phyloP scores from a whole-genome alignment of 2,797 vertebrate genomes.

The Phaenicophaeus curvirostris region DNA sequence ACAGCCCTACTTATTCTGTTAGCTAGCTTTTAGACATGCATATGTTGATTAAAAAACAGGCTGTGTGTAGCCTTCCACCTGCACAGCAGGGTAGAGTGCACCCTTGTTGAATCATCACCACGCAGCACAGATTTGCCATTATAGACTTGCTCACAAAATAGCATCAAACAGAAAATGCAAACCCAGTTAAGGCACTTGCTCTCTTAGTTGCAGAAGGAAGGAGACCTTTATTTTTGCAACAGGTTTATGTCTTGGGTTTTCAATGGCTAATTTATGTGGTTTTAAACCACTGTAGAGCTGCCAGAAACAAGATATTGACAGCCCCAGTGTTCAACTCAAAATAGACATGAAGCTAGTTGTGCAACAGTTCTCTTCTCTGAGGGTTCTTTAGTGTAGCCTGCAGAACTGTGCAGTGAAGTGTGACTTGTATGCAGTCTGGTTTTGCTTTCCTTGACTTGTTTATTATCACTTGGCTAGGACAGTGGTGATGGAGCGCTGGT shows the following conservation, averaged over 20 bases:
- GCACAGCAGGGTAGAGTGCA: background rate
- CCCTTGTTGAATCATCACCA: background rate
- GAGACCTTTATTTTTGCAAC: background rate
- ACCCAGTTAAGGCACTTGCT: background rate
- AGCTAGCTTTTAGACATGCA: background rate
- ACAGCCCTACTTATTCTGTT: background rate
- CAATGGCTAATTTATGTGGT: constrained; percentile 6
- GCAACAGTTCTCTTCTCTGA: background rate
- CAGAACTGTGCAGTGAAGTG: constrained; percentile 42
- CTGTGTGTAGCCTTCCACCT: background rate
- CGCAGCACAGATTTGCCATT: background rate
- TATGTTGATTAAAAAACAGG: background rate
- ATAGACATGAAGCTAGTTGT: background rate
- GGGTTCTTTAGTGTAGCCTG: background rate
- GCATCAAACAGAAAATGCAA: background rate
- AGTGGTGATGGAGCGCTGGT: background rate
- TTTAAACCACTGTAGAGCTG: constrained; percentile 20
- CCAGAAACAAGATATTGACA: constrained; percentile 44
- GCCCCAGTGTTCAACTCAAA: background rate
- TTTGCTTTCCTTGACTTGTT: constrained; percentile 31
- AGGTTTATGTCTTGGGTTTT: background rate
- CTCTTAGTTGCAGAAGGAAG: background rate
- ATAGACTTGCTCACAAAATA: background rate
- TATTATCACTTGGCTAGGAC: background rate
- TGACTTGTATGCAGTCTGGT: constrained; percentile 21